Evolutionary conservation across 2,113 vertebrate genomes (phyloP).

Genomic region (Oriolus oriolus): DNA sequence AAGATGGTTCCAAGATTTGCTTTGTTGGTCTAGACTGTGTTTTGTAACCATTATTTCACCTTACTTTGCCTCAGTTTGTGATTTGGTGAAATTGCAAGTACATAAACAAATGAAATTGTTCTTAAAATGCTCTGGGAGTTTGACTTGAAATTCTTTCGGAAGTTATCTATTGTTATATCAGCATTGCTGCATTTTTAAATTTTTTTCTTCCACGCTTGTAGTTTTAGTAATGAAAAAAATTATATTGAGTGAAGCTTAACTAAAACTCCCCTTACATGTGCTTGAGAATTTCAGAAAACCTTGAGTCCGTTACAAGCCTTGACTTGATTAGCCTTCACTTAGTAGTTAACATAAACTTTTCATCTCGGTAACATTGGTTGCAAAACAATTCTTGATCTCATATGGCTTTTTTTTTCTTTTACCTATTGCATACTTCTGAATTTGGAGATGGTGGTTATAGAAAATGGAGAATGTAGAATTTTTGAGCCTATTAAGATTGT

Average conservation of each 20-base stretch:
- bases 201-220: background rate
- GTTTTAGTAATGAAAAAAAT: background rate
- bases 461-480: background rate
- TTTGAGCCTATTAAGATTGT: background rate
- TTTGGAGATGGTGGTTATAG: background rate
- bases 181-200: background rate
- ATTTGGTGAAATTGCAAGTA: background rate
- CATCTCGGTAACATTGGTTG: background rate
- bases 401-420: background rate
- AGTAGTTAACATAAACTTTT: background rate
- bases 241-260: background rate
- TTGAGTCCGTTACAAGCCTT: background rate
- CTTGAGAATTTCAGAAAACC: background rate
- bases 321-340: background rate
- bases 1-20: background rate
- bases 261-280: background rate
- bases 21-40: background rate
- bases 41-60: background rate
- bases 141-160: background rate
- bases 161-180: background rate
- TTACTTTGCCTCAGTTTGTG: background rate
- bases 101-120: background rate
- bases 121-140: background rate
- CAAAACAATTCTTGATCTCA: background rate
- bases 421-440: background rate